Evolutionary conservation across 1,140 invertebrate genomes (phyloP), one percentile per base, ranked within the genome.

Genomic region (Zaprionus gabonicus): DNA sequence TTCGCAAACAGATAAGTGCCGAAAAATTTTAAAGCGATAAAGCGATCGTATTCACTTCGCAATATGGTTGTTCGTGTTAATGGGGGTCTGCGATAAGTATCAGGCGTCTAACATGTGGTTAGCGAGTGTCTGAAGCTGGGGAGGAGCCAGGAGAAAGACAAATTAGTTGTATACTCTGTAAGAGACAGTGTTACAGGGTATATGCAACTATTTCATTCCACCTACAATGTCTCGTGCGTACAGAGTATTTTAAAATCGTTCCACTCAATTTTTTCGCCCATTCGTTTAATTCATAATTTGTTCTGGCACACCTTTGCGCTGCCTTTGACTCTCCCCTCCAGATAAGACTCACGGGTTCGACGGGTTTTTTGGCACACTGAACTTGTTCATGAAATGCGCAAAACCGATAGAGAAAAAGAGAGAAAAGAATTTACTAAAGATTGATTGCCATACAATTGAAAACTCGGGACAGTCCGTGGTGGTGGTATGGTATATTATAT

Each of bases 101-200:
- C 85, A 88, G 85, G 71, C 85, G 71, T 84, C 69, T 74, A 90
- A 63, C 84, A 88, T 85, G 85, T 72, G 85, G 36, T 64, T 41
- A 56, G 38, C 67, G 85, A 88, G 72, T 88, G 85, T 88, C 85
- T 88, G 56, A 31, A 28, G 46, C 72, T 72, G 80, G 65, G 68
- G 84, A 27, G 73, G 69, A 34, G 84, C 34, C 44, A 53, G 44
- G 10, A 58, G 59, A 31, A 51, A 1, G n/a, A 13, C 38, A 31
- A 23, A 62, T 72, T 67, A 53, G 13, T 15, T 15, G 10, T 4
- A 56, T 70, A 70, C 59, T 17, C 59, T 51, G 1, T 27, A 25
- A 4, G 5, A 13, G 12, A 20, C 25, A 3, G 7, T 3, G 10
- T 4, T n/a, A 9, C 31, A 13, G 57, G 34, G 57, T 23, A 62